phyloP scores from a whole-genome alignment of 2,113 vertebrate genomes.

The Cisticola juncidis region DNA sequence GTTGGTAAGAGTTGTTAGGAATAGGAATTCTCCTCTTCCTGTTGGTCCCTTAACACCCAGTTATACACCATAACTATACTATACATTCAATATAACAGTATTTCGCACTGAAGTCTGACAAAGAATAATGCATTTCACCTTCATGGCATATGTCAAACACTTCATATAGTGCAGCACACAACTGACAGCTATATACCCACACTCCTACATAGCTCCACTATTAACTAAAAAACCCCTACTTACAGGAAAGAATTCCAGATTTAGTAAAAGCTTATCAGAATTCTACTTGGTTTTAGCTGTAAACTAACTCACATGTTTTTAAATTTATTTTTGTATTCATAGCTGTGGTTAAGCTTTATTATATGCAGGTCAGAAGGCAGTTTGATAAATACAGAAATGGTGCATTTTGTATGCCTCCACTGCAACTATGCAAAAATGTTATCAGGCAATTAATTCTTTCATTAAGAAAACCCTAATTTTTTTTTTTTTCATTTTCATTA shows the following conservation, averaged over 20 bases:
- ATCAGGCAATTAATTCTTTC: slow-evolving; percentile 66
- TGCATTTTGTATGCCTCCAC: neutral
- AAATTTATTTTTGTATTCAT: neutral
- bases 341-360: neutral
- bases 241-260: neutral
- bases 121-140: neutral
- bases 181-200: neutral
- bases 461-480: slow-evolving; percentile 26
- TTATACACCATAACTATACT: neutral
- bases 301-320: neutral
- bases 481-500: slow-evolving; percentile 2
- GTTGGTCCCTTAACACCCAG: neutral
- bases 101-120: neutral
- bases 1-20: neutral
- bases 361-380: neutral
- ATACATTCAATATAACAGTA: neutral
- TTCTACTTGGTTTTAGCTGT: neutral
- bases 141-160: neutral
- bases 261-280: neutral
- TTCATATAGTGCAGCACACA: neutral
- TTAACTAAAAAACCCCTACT: neutral
- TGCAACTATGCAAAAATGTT: neutral
- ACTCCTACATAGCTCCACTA: neutral
- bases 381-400: slow-evolving; percentile 9
- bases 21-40: neutral